These are phyloP conservation scores for Ianthella basta DNA, from an alignment of 37 sponge, comb jelly and placozoan species.

Conservation along the genomic window DNA sequence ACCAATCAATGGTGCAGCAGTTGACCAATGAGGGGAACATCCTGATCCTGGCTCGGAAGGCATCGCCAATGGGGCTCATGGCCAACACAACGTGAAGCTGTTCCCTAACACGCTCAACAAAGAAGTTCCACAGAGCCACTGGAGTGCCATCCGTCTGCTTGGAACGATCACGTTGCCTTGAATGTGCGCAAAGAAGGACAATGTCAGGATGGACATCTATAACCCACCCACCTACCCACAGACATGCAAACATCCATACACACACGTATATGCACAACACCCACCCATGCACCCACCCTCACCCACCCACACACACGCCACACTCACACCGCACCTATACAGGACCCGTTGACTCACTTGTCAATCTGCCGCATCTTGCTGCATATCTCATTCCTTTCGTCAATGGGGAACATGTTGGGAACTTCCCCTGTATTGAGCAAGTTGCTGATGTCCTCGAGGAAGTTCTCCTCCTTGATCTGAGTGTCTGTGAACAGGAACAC, in stretches of 20 bases:
- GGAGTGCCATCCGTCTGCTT: constrained; percentile 92
- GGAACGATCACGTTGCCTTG: too few species aligned
- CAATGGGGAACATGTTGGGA: constrained; percentile 93
- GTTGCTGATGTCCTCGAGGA: constrained; percentile 98
- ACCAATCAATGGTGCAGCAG: constrained; percentile 99
- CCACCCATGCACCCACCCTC: neutral
- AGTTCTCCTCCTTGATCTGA: constrained; percentile 97
- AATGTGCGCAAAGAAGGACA: too few species aligned
- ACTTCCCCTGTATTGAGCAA: constrained; percentile 97
- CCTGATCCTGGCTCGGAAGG: constrained; percentile 88
- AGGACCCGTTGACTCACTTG: constrained; percentile 63
- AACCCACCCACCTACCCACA: neutral
- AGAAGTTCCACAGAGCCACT: constrained; percentile 95
- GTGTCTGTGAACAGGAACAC: constrained; percentile 97
- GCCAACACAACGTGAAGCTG: constrained; percentile 93
- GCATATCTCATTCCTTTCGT: constrained; percentile 95
- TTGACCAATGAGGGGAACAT: constrained; percentile 99
- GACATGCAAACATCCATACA: neutral
- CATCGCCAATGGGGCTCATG: constrained; percentile 98
- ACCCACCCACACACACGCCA: too few species aligned
- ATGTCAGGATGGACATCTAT: too few species aligned
- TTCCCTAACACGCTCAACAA: constrained; percentile 92
- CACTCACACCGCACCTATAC: neutral
- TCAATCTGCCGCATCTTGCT: constrained; percentile 93
- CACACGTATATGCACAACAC: neutral